Evolutionary conservation across 2,888 invertebrate species (phyloP), one percentile per base, ranked within the genome.

Genomic region (Drosophila anomelani): DNA sequence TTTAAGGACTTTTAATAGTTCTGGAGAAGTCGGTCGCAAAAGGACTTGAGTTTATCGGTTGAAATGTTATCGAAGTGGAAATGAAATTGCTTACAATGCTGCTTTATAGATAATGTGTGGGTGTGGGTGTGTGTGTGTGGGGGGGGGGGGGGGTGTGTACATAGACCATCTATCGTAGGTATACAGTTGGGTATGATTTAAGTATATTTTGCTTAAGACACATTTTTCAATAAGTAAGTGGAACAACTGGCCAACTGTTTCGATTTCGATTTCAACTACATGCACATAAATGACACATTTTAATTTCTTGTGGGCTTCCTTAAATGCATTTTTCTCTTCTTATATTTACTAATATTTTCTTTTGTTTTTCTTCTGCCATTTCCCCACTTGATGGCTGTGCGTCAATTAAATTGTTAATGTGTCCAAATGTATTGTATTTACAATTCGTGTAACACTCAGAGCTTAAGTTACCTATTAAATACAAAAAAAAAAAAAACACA

Each of bases 161-260:
- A 67, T 41, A 54, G 55, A 41, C 75, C 55, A 68, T 71, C 49
- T 77, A 77, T 71, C 62, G 54, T 51, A 63, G 49, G 39, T 49
- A 61, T 62, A 60, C 67, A 58, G 60, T 53, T 71, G 66, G 59
- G 23, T 46, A 60, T 60, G 54, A 60, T 57, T 51, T 44, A 68
- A 53, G 43, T 67, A 44, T 67, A 75, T 75, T 75, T 75, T 57
- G 71, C 67, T 74, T 86, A 88, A 89, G 84, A 89, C 85, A 90
- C 90, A 77, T 88, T 85, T 71, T 85, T 64, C 75, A 76, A 77
- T 77, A 88, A 90, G 70, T 81, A 88, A 88, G 86, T 89, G 55
- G 84, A 75, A 80, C 67, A 75, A 76, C 61, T 78, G 44, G 73
- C 64, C 72, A 72, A 70, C 44, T 61, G 53, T 55, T 63, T 54